Conservation (phyloP, 2,797 vertebrate genomes). For the Dicrostonyx torquatus region DNA sequence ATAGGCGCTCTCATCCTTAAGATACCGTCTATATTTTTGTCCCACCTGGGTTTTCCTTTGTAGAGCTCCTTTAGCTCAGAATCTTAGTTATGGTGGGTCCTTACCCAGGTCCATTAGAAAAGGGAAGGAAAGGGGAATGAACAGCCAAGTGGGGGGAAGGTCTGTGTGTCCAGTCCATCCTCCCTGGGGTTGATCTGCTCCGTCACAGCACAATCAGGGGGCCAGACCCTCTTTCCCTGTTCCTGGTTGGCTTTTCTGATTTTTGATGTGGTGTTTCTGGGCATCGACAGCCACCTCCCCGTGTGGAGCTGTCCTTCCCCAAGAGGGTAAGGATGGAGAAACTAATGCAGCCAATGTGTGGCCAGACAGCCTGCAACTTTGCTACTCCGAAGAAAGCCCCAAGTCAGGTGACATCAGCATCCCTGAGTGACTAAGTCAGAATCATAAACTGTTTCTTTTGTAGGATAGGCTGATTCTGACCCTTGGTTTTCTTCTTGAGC, state of each 20-base stretch:
- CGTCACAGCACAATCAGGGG: neutral
- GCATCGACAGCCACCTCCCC: neutral
- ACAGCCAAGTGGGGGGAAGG: neutral
- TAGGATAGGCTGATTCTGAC: neutral
- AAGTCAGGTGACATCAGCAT: neutral
- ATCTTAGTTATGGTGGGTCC: neutral
- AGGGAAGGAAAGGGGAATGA: neutral
- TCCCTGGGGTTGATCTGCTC: neutral
- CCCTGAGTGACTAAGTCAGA: neutral
- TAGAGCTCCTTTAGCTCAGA: neutral
- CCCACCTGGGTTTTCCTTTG: neutral
- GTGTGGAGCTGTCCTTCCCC: neutral
- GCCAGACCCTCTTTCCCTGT: neutral
- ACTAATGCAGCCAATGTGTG: neutral
- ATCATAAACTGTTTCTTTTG: neutral
- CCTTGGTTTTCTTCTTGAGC: too few relatives aligned
- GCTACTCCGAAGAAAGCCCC: neutral
- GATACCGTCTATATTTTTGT: neutral
- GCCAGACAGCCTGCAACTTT: neutral
- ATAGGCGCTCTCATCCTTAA: neutral
- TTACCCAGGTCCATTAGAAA: slow-evolving; percentile 27
- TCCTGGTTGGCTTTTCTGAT: neutral
- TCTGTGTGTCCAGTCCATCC: neutral
- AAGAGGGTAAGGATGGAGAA: neutral
- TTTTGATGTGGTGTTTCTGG: slow-evolving; percentile 37